Conservation (phyloP, 1,140 invertebrate genomes). For the Papilio polyxenes region DNA sequence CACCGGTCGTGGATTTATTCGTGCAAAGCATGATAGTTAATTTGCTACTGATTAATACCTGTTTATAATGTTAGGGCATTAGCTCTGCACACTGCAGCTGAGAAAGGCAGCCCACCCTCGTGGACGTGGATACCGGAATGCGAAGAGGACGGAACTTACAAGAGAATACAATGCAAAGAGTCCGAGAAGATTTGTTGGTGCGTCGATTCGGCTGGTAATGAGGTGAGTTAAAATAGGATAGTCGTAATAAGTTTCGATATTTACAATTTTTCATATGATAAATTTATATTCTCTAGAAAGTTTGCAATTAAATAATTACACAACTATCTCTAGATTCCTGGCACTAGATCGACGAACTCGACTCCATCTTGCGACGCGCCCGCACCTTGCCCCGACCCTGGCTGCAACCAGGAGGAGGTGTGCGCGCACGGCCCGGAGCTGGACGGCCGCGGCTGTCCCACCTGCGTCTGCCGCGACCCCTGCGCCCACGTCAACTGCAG, state of each 20-base stretch:
- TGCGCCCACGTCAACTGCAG: constrained; percentile 88
- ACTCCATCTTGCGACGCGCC: constrained; percentile 77
- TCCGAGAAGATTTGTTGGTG: constrained; percentile 92
- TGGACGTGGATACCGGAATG: constrained; percentile 91
- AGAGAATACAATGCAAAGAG: constrained; percentile 89
- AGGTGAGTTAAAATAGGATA: constrained; percentile 80
- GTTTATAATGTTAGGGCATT: constrained; percentile 53
- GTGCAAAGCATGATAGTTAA: background rate
- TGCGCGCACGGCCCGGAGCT: constrained; percentile 87
- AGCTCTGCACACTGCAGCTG: constrained; percentile 87
- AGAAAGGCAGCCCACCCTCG: constrained; percentile 86
- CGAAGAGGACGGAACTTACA: constrained; percentile 87
- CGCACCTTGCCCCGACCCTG: constrained; percentile 81
- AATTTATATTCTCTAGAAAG: too few relatives aligned
- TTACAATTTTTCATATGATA: too few relatives aligned
- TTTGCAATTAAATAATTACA: background rate
- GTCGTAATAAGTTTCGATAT: background rate
- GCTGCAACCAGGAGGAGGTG: constrained; percentile 81
- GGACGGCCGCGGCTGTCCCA: constrained; percentile 86
- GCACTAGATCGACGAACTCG: constrained; percentile 62
- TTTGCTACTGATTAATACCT: background rate
- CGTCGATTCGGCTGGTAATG: constrained; percentile 91
- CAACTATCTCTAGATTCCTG: constrained; percentile 54
- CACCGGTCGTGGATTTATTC: background rate
- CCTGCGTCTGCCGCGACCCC: constrained; percentile 88